phyloP scores from a whole-genome alignment of 2,113 vertebrate genomes.

The Phalacrocorax pelagicus region DNA sequence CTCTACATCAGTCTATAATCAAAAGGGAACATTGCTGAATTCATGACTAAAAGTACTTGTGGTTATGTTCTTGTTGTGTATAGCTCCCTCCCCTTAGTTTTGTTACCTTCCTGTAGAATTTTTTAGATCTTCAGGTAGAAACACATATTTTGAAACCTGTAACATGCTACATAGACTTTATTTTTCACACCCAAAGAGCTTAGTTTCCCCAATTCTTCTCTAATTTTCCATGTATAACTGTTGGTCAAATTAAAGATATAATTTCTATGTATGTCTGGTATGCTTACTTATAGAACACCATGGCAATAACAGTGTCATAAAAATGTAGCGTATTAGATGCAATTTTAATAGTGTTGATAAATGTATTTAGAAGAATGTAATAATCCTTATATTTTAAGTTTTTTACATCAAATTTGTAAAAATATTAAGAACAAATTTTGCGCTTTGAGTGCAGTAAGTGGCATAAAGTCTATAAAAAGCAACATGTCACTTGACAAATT shows the following conservation, averaged over 20 bases:
- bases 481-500: accelerated
- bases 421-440: not conserved
- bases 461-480: not conserved
- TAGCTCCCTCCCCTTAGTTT: not conserved
- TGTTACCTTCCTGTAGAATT: not conserved
- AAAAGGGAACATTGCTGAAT: not conserved
- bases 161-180: not conserved
- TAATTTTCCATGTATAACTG: not conserved
- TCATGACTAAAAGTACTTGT: not conserved
- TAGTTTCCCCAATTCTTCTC: not conserved
- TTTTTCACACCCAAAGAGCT: not conserved
- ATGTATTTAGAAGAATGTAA: not conserved
- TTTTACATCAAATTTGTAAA: not conserved
- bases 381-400: not conserved
- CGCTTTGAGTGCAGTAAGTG: not conserved
- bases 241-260: not conserved
- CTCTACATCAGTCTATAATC: not conserved
- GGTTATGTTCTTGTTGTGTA: not conserved
- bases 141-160: not conserved
- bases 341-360: not conserved
- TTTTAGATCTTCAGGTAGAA: not conserved
- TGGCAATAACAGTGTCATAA: not conserved
- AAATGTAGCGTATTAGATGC: not conserved
- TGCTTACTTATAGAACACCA: not conserved
- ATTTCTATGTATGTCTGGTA: not conserved